Evolutionary conservation across 2,797 vertebrate genomes (phyloP).

Genomic region (Fundulus diaphanus): DNA sequence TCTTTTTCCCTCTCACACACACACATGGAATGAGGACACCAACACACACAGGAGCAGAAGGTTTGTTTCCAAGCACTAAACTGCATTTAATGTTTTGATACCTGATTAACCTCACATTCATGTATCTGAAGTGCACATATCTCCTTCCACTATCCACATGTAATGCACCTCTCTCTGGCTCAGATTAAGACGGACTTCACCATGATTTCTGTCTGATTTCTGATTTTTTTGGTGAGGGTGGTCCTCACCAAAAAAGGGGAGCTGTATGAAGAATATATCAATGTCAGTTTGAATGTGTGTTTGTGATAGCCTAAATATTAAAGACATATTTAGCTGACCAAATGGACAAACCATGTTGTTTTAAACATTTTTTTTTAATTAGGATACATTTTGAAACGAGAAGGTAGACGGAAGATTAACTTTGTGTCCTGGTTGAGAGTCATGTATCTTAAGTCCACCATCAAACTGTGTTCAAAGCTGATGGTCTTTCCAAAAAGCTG

Average conservation of each 20-base stretch:
- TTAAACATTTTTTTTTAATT: no score
- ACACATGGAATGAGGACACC: background rate
- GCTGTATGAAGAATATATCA: background rate
- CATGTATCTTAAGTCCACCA: no score
- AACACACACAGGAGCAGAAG: background rate
- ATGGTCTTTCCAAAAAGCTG: no score
- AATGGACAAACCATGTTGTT: no score
- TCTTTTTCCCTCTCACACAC: background rate
- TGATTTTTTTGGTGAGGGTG: no score
- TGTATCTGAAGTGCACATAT: background rate
- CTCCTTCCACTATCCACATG: background rate
- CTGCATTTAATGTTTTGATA: background rate
- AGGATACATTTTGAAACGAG: no score
- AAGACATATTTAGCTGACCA: no score
- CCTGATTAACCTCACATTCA: constrained; percentile 2
- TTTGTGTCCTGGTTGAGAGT: no score
- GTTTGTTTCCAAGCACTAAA: constrained; percentile 5
- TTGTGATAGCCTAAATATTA: no score
- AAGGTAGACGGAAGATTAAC: no score
- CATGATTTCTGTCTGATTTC: background rate
- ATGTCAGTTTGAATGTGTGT: background rate
- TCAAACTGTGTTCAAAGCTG: no score
- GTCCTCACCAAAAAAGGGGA: background rate
- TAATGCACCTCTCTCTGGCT: background rate
- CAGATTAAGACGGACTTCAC: background rate